phyloP scores from a whole-genome alignment of 2,113 vertebrate genomes.

The Hippocampus guttulatus region DNA sequence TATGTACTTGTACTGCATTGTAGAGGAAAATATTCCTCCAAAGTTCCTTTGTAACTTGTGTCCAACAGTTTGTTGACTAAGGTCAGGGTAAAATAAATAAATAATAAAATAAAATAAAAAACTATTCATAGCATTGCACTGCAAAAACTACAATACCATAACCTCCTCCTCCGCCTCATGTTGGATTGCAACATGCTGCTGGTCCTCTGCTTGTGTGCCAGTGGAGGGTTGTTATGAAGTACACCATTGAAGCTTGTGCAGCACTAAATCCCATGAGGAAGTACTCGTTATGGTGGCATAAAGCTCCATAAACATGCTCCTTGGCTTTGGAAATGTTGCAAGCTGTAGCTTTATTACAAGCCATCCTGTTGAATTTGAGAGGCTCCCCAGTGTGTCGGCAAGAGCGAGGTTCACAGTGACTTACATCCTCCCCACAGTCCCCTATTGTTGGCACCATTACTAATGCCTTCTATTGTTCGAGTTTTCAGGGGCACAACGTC shows the following conservation, averaged over 20 bases:
- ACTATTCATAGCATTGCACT: background rate
- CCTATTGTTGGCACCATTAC: conserved; percentile 37
- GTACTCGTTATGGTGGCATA: conserved; percentile 47
- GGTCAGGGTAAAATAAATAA: background rate
- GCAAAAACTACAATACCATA: background rate
- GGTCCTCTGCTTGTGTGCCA: conserved; percentile 11
- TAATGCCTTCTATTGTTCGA: conserved; percentile 40
- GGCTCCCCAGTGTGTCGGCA: conserved; percentile 42
- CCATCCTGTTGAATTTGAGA: conserved; percentile 55
- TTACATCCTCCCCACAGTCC: conserved; percentile 18
- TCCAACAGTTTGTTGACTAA: background rate
- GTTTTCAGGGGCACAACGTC: conserved; percentile 26
- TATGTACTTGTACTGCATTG: background rate
- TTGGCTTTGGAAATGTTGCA: conserved; percentile 56
- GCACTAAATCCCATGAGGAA: conserved; percentile 51
- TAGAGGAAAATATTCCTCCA: background rate
- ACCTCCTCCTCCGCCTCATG: background rate
- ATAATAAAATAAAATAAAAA: too few species aligned
- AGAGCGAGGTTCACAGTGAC: conserved; percentile 16
- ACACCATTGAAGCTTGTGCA: conserved; percentile 41
- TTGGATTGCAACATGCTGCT: conserved; percentile 5
- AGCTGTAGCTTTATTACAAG: conserved; percentile 59
- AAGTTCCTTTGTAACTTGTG: background rate
- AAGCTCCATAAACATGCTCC: conserved; percentile 57
- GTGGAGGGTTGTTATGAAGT: conserved; percentile 42